A percentile compares a stretch with the other conserved stretches of the same genome.
Evolutionary conservation across 2,797 vertebrate genomes (phyloP).

Genomic region (Notoglanidium macrostoma): DNA sequence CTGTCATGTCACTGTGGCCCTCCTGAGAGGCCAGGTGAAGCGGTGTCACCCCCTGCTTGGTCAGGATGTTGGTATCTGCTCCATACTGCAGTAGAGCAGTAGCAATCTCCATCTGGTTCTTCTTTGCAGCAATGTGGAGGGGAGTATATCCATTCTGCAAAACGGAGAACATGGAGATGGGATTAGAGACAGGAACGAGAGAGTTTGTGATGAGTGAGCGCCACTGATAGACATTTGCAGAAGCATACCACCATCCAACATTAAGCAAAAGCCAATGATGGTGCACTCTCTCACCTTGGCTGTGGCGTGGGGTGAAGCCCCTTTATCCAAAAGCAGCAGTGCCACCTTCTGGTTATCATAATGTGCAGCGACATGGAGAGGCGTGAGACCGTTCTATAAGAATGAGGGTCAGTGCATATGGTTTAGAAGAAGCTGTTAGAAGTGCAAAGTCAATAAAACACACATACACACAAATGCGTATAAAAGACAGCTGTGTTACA

Average conservation of each 20-base stretch:
- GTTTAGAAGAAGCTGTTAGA: slow-evolving; percentile 65
- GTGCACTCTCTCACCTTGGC: slow-evolving; percentile 89
- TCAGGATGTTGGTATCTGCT: slow-evolving; percentile 89
- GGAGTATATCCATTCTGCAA: slow-evolving; percentile 94
- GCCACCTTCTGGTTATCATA: slow-evolving; percentile 99
- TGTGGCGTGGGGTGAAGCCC: slow-evolving; percentile 87
- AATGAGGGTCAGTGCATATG: slow-evolving; percentile 69
- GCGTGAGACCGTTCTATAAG: slow-evolving; percentile 95
- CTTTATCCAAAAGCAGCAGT: slow-evolving; percentile 94
- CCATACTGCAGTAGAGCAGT: slow-evolving; percentile 86
- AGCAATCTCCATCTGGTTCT: slow-evolving; percentile 97
- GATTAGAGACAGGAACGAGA: not conserved
- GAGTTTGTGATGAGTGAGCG: not conserved
- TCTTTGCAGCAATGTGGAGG: slow-evolving; percentile 97
- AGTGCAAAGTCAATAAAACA: slow-evolving; percentile 49
- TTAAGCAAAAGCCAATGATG: slow-evolving; percentile 12
- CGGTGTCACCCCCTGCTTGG: slow-evolving; percentile 92
- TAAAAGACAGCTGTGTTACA: slow-evolving; percentile 56
- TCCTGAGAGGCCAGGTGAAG: slow-evolving; percentile 95
- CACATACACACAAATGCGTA: slow-evolving; percentile 18
- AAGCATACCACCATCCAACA: not conserved
- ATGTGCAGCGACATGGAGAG: slow-evolving; percentile 96
- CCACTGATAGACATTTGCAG: not conserved
- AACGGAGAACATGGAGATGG: not conserved
- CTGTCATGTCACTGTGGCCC: slow-evolving; percentile 88